A percentile compares a stretch with the other conserved stretches of the same genome.
Evolutionary conservation across 2,888 invertebrate species (phyloP).

Genomic region (Drosophila eohydei): DNA sequence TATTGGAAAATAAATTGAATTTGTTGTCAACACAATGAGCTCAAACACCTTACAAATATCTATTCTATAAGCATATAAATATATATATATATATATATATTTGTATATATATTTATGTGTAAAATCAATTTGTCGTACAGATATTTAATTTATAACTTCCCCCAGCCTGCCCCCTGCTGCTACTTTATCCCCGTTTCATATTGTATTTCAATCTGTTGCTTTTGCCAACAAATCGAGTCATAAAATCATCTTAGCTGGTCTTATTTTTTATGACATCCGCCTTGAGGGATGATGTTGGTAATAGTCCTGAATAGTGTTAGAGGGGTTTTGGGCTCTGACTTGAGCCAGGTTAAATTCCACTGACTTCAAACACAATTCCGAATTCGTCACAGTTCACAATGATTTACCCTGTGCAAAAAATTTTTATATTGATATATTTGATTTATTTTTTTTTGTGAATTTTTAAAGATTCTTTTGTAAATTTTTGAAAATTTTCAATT

Average conservation of each 20-base stretch:
- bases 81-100: conserved; percentile 27
- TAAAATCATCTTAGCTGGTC: conserved; percentile 33
- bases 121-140: conserved; percentile 72
- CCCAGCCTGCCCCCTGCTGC: neutral
- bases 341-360: conserved; percentile 4
- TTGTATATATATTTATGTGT: conserved; percentile 55
- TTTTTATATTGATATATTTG: neutral
- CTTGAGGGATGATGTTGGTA: conserved; percentile 39
- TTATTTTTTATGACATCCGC: conserved; percentile 32
- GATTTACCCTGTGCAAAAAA: neutral
- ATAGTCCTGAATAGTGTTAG: conserved; percentile 22
- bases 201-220: conserved; percentile 57
- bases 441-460: neutral
- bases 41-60: conserved; percentile 44
- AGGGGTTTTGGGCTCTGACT: neutral
- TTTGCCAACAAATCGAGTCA: conserved; percentile 20
- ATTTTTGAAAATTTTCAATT: no score
- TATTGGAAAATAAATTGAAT: conserved; percentile 78
- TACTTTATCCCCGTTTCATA: conserved; percentile 1
- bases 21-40: conserved; percentile 61
- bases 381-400: conserved; percentile 8
- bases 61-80: conserved; percentile 37
- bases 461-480: neutral
- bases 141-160: conserved; percentile 74
- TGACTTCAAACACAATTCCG: conserved; percentile 18